Percentiles rank a stretch among this genome's conserved stretches.
Evolutionary conservation across 2,888 invertebrate species (phyloP).

Genomic region (Lasioglossum marginatum): DNA sequence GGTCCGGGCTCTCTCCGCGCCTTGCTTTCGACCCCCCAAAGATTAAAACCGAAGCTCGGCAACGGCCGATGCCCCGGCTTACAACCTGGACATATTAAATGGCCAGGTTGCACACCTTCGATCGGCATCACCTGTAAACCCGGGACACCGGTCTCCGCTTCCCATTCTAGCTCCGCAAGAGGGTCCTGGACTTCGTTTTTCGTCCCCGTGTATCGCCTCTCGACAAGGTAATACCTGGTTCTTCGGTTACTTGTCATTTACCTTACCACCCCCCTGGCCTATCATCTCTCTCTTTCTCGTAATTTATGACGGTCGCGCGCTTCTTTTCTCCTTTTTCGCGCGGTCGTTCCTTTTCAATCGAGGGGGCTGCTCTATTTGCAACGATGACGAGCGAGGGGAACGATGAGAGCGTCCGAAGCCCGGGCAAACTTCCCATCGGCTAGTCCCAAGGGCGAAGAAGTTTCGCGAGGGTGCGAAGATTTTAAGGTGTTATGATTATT

Average conservation of each 20-base stretch:
- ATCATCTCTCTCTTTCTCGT: neutral
- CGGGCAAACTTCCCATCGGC: constrained; percentile 12
- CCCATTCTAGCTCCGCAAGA: neutral
- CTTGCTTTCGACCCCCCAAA: constrained; percentile 70
- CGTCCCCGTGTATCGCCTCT: neutral
- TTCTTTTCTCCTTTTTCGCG: neutral
- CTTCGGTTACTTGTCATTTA: constrained; percentile 31
- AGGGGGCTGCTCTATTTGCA: constrained; percentile 3
- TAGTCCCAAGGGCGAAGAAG: constrained; percentile 36
- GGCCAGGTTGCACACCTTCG: constrained; percentile 49
- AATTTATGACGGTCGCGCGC: neutral
- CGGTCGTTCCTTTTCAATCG: neutral
- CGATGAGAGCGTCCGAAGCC: constrained; percentile 18
- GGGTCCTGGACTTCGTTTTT: neutral
- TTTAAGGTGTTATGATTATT: constrained; percentile 53
- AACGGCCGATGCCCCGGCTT: constrained; percentile 40
- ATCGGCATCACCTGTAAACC: constrained; percentile 59
- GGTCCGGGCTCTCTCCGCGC: constrained; percentile 57
- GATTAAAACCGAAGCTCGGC: constrained; percentile 80
- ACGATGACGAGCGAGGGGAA: constrained; percentile 10
- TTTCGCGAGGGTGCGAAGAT: constrained; percentile 46
- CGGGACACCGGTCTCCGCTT: neutral
- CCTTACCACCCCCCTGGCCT: neutral
- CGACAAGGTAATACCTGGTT: constrained; percentile 17
- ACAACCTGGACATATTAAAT: constrained; percentile 64